Conservation (phyloP, 1,140 invertebrate genomes). For the Glossosoma conforme region DNA sequence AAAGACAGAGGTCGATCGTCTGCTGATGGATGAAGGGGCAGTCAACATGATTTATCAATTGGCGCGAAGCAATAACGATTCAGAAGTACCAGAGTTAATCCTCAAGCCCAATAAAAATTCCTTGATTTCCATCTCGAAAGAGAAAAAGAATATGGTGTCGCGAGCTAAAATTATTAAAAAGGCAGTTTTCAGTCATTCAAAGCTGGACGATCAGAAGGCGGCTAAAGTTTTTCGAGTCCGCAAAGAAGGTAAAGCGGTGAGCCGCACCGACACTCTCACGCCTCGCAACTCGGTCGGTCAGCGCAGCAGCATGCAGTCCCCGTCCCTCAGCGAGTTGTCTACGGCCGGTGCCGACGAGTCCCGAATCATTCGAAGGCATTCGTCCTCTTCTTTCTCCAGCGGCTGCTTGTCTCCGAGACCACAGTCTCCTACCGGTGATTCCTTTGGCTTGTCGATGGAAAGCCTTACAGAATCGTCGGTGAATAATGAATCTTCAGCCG, state of each 20-base stretch:
- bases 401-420: constrained; percentile 49
- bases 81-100: constrained; percentile 22
- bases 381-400: constrained; percentile 77
- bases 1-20: constrained; percentile 65
- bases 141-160: constrained; percentile 45
- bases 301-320: constrained; percentile 44
- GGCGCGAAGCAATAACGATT: constrained; percentile 51
- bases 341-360: constrained; percentile 65
- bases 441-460: not conserved
- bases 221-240: constrained; percentile 15
- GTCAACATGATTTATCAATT: constrained; percentile 79
- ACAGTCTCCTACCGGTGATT: constrained; percentile 14
- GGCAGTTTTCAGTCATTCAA: constrained; percentile 46
- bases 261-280: not conserved
- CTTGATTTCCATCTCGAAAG: constrained; percentile 36
- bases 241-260: constrained; percentile 11
- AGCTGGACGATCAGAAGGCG: constrained; percentile 5
- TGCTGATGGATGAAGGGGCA: constrained; percentile 79
- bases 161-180: constrained; percentile 55
- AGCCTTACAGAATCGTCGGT: too few relatives aligned
- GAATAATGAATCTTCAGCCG: too few relatives aligned
- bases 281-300: constrained; percentile 18
- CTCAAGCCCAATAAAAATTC: constrained; percentile 31
- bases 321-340: constrained; percentile 54
- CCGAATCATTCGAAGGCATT: constrained; percentile 72